Evolutionary conservation across 2,113 vertebrate genomes (phyloP), one percentile per base, ranked within the genome.

Genomic region (Hymenochirus boettgeri): DNA sequence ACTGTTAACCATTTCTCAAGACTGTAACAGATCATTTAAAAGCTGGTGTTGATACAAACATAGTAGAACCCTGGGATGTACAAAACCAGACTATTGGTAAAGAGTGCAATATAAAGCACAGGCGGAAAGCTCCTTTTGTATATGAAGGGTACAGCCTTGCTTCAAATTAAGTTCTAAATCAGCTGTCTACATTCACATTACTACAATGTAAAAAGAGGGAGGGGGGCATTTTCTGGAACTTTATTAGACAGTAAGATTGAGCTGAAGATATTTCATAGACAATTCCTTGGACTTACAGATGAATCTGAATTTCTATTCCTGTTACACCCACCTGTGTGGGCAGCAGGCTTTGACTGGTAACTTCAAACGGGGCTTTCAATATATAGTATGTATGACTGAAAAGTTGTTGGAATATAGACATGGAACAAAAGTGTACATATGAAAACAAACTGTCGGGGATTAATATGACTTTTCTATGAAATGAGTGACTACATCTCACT

Each of bases 1-100:
- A 88, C 53, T 88, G 86, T 58, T 87, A 45, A 80, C 39, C 5
- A 39, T n/a, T n/a, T n/a, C 15, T 39, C 1, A 42, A n/a, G 13
- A n/a, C 13, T 42, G 17, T 42, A 42, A 15, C 13, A n/a, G 39
- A 42, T 42, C 39, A 1, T 15, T 15, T 42, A 42, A 42, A 42
- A n/a, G 33, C 2, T 15, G 39, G 39, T 42, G 39, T 2, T 42
- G 17, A 42, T 42, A 3, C 3, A n/a, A n/a, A 5, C 17, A 42
- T 3, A 42, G 17, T 5, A 17, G 11, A 11, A n/a, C 17, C 15
- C 13, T n/a, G 13, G 29, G 29, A 42, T 42, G 39, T 42, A 42
- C 13, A 42, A 6, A 42, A 42, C n/a, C 5, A 6, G 15, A 39
- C 37, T 15, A 10, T 39, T 39, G 2, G n/a, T 35, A 35, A 35